Conservation (phyloP, 2,113 vertebrate species). For the Oryzias curvinotus region DNA sequence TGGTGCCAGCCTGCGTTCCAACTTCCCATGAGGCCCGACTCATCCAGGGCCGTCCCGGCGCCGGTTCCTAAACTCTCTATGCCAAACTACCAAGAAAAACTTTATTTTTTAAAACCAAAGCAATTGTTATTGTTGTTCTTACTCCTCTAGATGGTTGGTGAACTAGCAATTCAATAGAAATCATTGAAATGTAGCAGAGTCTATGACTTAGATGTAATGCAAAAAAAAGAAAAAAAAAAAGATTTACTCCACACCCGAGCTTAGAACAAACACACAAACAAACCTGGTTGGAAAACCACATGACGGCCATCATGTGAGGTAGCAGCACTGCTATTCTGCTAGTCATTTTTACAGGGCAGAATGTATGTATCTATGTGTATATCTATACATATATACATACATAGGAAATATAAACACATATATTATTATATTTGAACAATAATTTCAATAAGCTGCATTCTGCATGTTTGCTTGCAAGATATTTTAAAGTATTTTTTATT, state of each 20-base stretch:
- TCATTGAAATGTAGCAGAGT: conserved; percentile 83
- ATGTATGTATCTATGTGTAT: conserved; percentile 58
- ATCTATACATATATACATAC: conserved; percentile 48
- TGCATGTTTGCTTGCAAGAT: conserved; percentile 78
- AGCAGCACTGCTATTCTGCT: conserved; percentile 71
- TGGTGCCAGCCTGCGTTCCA: conserved; percentile 44
- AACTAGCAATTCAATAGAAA: conserved; percentile 62
- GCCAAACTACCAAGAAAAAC: conserved; percentile 75
- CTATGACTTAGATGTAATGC: conserved; percentile 80
- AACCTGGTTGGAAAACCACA: conserved; percentile 60
- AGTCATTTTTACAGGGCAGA: conserved; percentile 66
- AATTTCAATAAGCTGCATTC: conserved; percentile 72
- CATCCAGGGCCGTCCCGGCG: conserved; percentile 58
- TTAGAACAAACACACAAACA: conserved; percentile 48
- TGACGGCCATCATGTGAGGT: conserved; percentile 73
- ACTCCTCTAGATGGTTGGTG: conserved; percentile 58
- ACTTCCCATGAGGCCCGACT: conserved; percentile 38
- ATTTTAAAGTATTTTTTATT: conserved; percentile 66
- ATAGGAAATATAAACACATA: conserved; percentile 39
- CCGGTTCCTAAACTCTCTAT: conserved; percentile 78
- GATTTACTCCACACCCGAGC: conserved; percentile 44
- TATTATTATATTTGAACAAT: conserved; percentile 72
- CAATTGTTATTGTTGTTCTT: conserved; percentile 77
- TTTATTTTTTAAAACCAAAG: conserved; percentile 85
- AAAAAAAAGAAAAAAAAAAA: conserved; percentile 72